A percentile compares a stretch with the other conserved stretches of the same genome.
Evolutionary conservation across 2,797 vertebrate genomes (phyloP).

Genomic region (Myotis pilosus): DNA sequence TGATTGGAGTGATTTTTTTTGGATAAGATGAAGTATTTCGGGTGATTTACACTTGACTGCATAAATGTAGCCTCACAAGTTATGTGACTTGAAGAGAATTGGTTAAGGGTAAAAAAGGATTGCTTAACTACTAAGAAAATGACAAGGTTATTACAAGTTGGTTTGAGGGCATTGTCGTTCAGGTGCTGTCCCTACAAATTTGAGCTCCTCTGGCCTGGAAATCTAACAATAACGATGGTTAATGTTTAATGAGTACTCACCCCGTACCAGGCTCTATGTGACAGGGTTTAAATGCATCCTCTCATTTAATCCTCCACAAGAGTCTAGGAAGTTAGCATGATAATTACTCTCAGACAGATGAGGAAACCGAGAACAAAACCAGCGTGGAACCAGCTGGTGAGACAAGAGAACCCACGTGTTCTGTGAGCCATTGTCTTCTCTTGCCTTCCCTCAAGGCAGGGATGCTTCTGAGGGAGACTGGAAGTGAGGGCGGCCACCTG

Average conservation of each 20-base stretch:
- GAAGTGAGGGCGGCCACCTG: background rate
- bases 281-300: background rate
- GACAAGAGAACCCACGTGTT: background rate
- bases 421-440: background rate
- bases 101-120: background rate
- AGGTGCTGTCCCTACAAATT: background rate
- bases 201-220: background rate
- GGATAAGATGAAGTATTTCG: background rate
- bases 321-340: background rate
- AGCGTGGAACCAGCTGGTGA: background rate
- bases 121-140: slow-evolving; percentile 37
- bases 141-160: background rate
- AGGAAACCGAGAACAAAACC: background rate
- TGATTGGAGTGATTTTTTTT: background rate
- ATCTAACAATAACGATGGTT: background rate
- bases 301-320: background rate
- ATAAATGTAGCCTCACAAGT: background rate
- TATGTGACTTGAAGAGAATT: slow-evolving; percentile 12
- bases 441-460: background rate
- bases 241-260: background rate
- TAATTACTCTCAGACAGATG: background rate
- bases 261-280: background rate
- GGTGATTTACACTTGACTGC: background rate
- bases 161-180: background rate
- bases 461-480: background rate